These are phyloP conservation scores for Caenorhabditis panamensis DNA, from an alignment of 2,888 invertebrate genomes.

Conservation along the genomic window DNA sequence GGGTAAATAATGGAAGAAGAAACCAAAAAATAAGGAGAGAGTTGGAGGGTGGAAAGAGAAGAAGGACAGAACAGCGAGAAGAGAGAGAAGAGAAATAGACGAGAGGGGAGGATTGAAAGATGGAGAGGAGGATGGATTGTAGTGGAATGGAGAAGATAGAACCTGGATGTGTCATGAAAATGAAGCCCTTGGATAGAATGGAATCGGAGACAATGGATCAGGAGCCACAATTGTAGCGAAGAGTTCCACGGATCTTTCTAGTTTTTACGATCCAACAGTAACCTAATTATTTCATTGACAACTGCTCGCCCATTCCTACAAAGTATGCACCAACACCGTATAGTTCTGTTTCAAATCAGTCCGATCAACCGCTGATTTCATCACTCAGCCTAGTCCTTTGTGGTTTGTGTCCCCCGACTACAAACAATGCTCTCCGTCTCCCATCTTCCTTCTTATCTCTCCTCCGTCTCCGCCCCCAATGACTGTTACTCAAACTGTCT, in stretches of 20 bases:
- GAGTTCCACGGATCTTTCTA: too few relatives aligned
- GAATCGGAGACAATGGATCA: too few relatives aligned
- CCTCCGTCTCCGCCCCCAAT: not conserved
- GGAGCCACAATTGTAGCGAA: too few relatives aligned
- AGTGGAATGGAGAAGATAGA: too few relatives aligned
- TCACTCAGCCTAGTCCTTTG: slow-evolving; percentile 4
- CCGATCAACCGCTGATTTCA: not conserved
- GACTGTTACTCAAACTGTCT: not conserved
- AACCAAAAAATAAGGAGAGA: not conserved
- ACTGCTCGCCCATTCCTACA: too few relatives aligned
- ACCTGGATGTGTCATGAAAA: too few relatives aligned
- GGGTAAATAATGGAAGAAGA: not conserved
- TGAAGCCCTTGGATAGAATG: too few relatives aligned
- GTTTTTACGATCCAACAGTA: too few relatives aligned
- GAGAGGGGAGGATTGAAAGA: not conserved
- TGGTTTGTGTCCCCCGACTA: slow-evolving; percentile 39
- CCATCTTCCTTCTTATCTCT: not conserved
- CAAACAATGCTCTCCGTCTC: slow-evolving; percentile 8
- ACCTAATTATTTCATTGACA: too few relatives aligned
- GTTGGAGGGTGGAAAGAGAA: not conserved
- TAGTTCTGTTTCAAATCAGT: too few relatives aligned
- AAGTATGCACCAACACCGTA: too few relatives aligned
- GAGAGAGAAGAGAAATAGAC: not conserved
- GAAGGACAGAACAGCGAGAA: not conserved
- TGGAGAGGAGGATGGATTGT: not conserved